Evolutionary conservation across 92 coral and sea anemone species (phyloP).

Genomic region (Porites evermanni): DNA sequence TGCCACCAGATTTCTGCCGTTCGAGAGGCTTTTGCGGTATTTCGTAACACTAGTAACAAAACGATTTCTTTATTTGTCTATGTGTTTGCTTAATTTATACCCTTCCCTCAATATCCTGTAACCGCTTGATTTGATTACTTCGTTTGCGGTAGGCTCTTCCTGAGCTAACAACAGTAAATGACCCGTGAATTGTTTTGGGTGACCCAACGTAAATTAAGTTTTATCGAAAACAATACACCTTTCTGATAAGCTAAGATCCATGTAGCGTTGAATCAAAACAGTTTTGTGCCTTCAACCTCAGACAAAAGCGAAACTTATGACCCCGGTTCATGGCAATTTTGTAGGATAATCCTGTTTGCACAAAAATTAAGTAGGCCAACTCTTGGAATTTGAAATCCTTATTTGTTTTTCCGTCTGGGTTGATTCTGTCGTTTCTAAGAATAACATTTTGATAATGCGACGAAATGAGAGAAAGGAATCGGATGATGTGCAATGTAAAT

Average conservation of each 20-base stretch:
- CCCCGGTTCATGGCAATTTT: constrained; percentile 1
- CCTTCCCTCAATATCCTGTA: constrained; percentile 4
- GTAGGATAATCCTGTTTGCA: constrained; percentile 45
- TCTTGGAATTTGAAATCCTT: constrained; percentile 18
- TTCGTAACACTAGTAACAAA: constrained; percentile 31
- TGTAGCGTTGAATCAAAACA: constrained; percentile 22
- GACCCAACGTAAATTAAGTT: constrained; percentile 48
- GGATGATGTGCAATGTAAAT: not conserved
- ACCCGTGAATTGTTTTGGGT: constrained; percentile 27
- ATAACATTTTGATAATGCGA: constrained; percentile 23
- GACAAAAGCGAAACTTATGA: constrained; percentile 28
- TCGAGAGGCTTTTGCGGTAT: not conserved
- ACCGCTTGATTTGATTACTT: constrained; percentile 24
- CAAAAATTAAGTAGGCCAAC: constrained; percentile 23
- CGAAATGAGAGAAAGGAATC: not conserved
- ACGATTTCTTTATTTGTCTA: not conserved
- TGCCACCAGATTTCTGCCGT: no score
- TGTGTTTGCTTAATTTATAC: constrained; percentile 38
- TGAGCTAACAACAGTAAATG: constrained; percentile 34
- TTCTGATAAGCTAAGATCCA: constrained; percentile 1
- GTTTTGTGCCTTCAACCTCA: not conserved
- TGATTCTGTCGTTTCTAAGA: constrained; percentile 30
- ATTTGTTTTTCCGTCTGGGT: constrained; percentile 5
- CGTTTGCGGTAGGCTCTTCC: not conserved
- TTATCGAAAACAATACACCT: constrained; percentile 32